These are phyloP conservation scores for Micrastur ruficollis DNA, from an alignment of 2,797 vertebrate genomes.

Conservation along the genomic window DNA sequence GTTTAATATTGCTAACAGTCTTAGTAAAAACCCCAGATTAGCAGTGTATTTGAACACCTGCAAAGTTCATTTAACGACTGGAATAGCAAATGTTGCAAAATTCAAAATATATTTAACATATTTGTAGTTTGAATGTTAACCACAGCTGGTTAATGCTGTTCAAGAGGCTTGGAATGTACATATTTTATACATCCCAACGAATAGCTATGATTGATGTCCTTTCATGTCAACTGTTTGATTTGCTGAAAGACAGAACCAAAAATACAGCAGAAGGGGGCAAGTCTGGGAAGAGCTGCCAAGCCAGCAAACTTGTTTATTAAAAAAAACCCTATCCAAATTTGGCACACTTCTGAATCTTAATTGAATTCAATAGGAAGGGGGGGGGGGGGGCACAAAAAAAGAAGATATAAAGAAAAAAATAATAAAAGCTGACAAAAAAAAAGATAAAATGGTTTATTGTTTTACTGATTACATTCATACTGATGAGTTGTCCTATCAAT, in stretches of 20 bases:
- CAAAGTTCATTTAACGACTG: constrained; percentile 74
- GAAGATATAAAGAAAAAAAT: not conserved
- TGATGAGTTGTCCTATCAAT: not conserved
- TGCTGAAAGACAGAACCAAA: constrained; percentile 55
- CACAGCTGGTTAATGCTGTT: constrained; percentile 68
- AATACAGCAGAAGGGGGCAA: not conserved
- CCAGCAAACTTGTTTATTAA: constrained; percentile 15
- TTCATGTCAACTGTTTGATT: constrained; percentile 65
- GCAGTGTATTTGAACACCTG: constrained; percentile 76
- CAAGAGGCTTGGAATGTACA: constrained; percentile 46
- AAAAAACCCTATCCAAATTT: not conserved
- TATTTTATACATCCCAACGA: constrained; percentile 63
- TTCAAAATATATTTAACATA: constrained; percentile 72
- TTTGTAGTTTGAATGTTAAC: constrained; percentile 69
- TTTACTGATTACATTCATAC: not conserved
- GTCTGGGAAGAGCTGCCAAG: constrained; percentile 22
- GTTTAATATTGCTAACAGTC: constrained; percentile 69
- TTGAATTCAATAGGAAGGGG: not conserved
- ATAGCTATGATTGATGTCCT: constrained; percentile 65
- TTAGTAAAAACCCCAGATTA: constrained; percentile 66
- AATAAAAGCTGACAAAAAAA: not conserved
- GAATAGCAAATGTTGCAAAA: constrained; percentile 72
- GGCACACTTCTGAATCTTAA: not conserved
- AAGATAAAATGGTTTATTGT: not conserved
- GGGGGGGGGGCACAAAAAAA: not conserved